Evolutionary conservation across 2,113 vertebrate genomes (phyloP).

Genomic region (Myrmecophaga tridactyla): DNA sequence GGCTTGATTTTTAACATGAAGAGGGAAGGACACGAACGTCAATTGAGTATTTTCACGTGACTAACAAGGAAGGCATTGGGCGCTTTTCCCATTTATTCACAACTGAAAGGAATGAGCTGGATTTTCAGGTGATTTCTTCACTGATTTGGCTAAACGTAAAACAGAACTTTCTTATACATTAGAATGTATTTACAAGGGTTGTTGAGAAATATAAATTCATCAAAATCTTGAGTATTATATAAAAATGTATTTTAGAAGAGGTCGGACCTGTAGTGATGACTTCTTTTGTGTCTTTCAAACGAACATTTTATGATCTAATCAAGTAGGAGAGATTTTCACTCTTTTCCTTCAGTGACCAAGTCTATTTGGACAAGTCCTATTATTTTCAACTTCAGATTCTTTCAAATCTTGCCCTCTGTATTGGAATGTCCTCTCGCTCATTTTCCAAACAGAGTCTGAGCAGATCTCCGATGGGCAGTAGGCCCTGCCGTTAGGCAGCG

Average conservation of each 20-base stretch:
- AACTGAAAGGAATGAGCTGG: fast-evolving
- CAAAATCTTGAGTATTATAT: neutral
- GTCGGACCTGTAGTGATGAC: fast-evolving
- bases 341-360: fast-evolving
- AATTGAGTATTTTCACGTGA: neutral
- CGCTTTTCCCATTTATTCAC: fast-evolving
- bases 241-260: neutral
- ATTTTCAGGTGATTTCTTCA: fast-evolving
- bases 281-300: fast-evolving
- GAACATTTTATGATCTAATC: fast-evolving
- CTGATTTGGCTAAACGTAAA: fast-evolving
- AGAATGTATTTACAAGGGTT: fast-evolving
- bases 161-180: neutral
- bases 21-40: neutral
- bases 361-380: neutral
- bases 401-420: fast-evolving
- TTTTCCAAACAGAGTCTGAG: neutral
- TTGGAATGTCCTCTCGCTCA: neutral
- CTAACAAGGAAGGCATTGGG: fast-evolving
- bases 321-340: fast-evolving
- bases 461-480: neutral
- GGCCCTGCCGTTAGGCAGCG: fast-evolving
- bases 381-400: fast-evolving
- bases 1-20: neutral
- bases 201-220: neutral